phyloP scores from a whole-genome alignment of 2,888 invertebrate species.

The Girardia tigrina region DNA sequence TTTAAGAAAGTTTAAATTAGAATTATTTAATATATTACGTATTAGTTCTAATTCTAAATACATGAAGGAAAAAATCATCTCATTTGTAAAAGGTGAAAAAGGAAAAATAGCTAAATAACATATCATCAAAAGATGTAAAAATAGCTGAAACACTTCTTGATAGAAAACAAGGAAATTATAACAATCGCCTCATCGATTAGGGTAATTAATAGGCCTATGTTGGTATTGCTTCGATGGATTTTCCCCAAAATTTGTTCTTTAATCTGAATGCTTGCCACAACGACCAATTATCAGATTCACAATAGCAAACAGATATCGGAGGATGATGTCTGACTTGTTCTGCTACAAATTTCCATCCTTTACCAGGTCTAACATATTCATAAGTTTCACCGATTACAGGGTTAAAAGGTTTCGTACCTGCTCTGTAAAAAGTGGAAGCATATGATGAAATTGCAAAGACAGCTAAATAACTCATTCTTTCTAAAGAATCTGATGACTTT shows the following conservation, averaged over 20 bases:
- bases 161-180: no score
- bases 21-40: no score
- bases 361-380: slow-evolving; percentile 65
- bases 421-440: slow-evolving; percentile 61
- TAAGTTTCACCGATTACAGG: slow-evolving; percentile 69
- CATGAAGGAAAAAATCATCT: no score
- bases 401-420: slow-evolving; percentile 72
- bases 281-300: slow-evolving; percentile 62
- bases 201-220: no score
- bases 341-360: slow-evolving; percentile 64
- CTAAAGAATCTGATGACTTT: no score
- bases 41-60: no score
- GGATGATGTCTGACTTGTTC: slow-evolving; percentile 76
- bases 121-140: no score
- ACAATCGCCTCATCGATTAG: no score
- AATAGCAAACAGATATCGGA: slow-evolving; percentile 67
- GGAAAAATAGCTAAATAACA: no score
- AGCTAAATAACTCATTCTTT: slow-evolving; percentile 58
- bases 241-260: slow-evolving; percentile 77
- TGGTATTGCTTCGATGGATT: slow-evolving; percentile 75
- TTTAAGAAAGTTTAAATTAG: no score
- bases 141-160: no score
- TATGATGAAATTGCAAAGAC: slow-evolving; percentile 71
- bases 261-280: slow-evolving; percentile 71
- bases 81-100: no score